Conservation (phyloP, 2,888 invertebrate species). For the Hesperia comma region DNA sequence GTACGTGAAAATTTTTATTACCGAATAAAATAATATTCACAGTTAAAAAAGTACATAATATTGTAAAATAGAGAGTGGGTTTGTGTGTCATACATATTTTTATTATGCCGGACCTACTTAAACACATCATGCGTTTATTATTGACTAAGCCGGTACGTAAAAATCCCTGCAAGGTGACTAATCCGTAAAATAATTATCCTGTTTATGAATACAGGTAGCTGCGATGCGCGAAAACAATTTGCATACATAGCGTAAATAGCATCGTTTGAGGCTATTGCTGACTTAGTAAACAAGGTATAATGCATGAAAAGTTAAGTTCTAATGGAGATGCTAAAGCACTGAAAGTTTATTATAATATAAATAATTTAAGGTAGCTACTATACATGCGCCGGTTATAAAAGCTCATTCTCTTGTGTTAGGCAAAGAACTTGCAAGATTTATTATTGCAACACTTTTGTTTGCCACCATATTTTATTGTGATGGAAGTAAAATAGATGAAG, state of each 20-base stretch:
- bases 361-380: not conserved
- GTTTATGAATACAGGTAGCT: slow-evolving; percentile 24
- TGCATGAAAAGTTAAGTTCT: slow-evolving; percentile 11
- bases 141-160: not conserved
- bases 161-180: not conserved
- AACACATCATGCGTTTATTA: not conserved
- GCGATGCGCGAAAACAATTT: slow-evolving; percentile 21
- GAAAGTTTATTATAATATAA: slow-evolving; percentile 22
- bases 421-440: too few relatives aligned
- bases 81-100: not conserved
- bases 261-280: slow-evolving; percentile 12
- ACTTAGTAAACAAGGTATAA: slow-evolving; percentile 9
- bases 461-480: too few relatives aligned
- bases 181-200: slow-evolving; percentile 30
- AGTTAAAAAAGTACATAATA: too few relatives aligned
- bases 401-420: too few relatives aligned
- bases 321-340: not conserved
- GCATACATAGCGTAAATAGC: slow-evolving; percentile 20
- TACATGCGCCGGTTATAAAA: not conserved
- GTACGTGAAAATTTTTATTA: too few relatives aligned
- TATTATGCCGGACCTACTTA: not conserved
- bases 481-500: too few relatives aligned
- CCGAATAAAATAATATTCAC: too few relatives aligned
- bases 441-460: too few relatives aligned
- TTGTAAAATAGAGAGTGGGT: too few relatives aligned